Conservation (phyloP, 1,140 invertebrate species). For the Euura saliciscinereae region DNA sequence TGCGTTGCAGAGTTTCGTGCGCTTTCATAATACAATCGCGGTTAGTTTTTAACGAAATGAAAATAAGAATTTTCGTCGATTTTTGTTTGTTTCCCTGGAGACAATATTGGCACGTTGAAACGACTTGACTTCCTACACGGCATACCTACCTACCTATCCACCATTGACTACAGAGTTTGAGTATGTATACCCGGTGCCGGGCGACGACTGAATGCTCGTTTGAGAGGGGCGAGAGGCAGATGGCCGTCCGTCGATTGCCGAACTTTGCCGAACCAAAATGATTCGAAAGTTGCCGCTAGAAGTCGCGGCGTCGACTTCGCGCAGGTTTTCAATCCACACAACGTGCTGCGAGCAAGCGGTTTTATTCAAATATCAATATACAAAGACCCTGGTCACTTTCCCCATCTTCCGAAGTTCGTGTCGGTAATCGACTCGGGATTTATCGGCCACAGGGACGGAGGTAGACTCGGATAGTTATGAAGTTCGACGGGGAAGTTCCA, state of each 20-base stretch:
- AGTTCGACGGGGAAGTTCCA: slow-evolving; percentile 63
- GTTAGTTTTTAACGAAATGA: no score
- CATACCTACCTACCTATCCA: no score
- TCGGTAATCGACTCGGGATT: slow-evolving; percentile 59
- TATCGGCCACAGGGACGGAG: slow-evolving; percentile 65
- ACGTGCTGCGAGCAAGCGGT: no score
- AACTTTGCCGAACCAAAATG: neutral
- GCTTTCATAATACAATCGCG: no score
- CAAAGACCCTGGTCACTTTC: slow-evolving; percentile 22
- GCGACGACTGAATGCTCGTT: neutral
- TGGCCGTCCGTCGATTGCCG: neutral
- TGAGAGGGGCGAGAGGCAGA: neutral
- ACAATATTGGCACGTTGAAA: no score
- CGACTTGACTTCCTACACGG: no score
- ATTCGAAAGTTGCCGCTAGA: neutral
- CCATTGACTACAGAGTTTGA: neutral
- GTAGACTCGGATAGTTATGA: slow-evolving; percentile 60
- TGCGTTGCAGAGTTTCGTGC: no score
- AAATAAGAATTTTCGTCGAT: no score
- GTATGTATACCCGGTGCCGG: neutral
- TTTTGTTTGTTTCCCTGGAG: no score
- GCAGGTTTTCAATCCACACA: no score
- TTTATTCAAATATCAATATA: no score
- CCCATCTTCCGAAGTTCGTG: slow-evolving; percentile 62
- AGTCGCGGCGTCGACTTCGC: neutral